Percentiles rank a stretch among this genome's conserved stretches.
Evolutionary conservation across 1,140 invertebrate genomes (phyloP).

Genomic region (Centruroides vittatus): DNA sequence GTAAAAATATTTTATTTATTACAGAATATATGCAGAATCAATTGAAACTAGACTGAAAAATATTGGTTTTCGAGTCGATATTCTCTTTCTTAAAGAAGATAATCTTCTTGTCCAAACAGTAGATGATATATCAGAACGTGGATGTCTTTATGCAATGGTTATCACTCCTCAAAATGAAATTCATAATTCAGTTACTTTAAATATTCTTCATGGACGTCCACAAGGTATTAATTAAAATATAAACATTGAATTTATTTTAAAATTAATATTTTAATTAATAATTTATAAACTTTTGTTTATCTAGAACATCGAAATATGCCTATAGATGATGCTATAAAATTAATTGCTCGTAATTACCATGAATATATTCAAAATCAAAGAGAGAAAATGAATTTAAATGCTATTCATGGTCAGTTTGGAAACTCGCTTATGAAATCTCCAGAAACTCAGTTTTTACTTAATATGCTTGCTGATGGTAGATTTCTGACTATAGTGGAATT

Average conservation of each 20-base stretch:
- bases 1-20: conserved; percentile 22
- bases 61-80: conserved; percentile 55
- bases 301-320: conserved; percentile 89
- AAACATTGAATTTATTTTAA: not conserved
- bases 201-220: conserved; percentile 75
- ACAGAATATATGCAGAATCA: conserved; percentile 72
- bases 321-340: conserved; percentile 66
- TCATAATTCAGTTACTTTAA: conserved; percentile 70
- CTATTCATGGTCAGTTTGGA: not conserved
- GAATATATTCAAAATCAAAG: conserved; percentile 36
- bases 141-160: conserved; percentile 75
- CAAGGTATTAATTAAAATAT: conserved; percentile 47
- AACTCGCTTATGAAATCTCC: not conserved
- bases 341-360: conserved; percentile 63
- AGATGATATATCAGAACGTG: conserved; percentile 69
- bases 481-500: conserved; percentile 62
- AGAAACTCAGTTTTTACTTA: conserved; percentile 47
- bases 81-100: conserved; percentile 78
- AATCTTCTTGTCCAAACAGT: conserved; percentile 65
- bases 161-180: conserved; percentile 70
- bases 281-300: not conserved
- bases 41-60: conserved; percentile 70
- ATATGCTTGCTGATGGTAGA: conserved; percentile 60
- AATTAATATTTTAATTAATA: not conserved
- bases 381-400: not conserved